Conservation (phyloP, 1,140 invertebrate species). For the Odontomachus brunneus region DNA sequence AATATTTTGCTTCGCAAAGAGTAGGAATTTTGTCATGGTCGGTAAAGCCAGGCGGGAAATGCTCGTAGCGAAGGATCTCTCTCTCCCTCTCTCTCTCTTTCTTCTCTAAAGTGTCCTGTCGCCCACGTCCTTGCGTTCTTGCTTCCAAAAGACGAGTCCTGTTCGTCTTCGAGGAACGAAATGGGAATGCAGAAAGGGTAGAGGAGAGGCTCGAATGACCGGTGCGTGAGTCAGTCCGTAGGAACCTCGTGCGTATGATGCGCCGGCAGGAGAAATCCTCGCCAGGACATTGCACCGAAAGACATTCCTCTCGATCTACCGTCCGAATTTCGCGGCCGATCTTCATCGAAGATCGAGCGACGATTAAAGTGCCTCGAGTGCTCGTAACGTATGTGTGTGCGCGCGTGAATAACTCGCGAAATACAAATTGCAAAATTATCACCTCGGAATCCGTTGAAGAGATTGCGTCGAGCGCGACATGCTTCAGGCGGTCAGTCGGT, state of each 20-base stretch:
- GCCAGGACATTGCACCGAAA: conserved; percentile 68
- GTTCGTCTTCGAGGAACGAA: conserved; percentile 64
- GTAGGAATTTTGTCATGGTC: too few relatives aligned
- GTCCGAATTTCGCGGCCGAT: conserved; percentile 66
- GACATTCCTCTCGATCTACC: conserved; percentile 65
- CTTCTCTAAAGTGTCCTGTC: conserved; percentile 61
- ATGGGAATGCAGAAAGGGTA: conserved; percentile 53
- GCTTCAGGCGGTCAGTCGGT: too few relatives aligned
- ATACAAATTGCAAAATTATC: neutral
- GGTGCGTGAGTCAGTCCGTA: conserved; percentile 78
- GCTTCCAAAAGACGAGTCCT: conserved; percentile 68
- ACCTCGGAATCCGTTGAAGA: neutral
- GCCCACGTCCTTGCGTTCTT: conserved; percentile 65
- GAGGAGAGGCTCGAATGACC: conserved; percentile 65
- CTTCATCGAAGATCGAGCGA: neutral
- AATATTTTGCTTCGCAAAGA: neutral
- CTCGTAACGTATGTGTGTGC: neutral
- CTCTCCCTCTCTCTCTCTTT: neutral
- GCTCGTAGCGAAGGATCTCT: conserved; percentile 26
- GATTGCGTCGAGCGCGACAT: too few relatives aligned
- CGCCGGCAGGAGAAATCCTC: conserved; percentile 69
- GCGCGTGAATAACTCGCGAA: neutral
- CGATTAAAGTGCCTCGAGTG: conserved; percentile 2
- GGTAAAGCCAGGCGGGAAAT: neutral
- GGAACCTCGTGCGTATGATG: conserved; percentile 72